These are phyloP conservation scores for Conchocele bisecta DNA, from an alignment of 2,888 invertebrate genomes.

Conservation along the genomic window DNA sequence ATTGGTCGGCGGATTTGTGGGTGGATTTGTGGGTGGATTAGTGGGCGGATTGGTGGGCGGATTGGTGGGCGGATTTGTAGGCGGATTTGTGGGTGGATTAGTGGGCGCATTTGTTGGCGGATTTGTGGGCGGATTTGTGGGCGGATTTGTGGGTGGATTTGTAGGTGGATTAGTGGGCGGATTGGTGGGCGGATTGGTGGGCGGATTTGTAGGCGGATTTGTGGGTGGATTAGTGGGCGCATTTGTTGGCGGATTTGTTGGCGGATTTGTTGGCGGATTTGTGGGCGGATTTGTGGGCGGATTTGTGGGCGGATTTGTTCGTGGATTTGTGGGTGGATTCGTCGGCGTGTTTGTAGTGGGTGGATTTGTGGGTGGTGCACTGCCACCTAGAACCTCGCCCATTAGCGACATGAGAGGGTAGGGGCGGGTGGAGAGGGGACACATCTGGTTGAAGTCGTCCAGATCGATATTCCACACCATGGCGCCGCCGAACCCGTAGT, in stretches of 20 bases:
- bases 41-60: no score
- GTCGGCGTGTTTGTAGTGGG: background rate
- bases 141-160: no score
- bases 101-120: no score
- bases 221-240: background rate
- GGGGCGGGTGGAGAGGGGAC: conserved; percentile 25
- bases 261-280: background rate
- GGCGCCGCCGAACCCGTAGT: conserved; percentile 57
- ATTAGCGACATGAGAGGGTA: conserved; percentile 58
- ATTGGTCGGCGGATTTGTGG: no score
- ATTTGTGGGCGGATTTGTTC: background rate
- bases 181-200: no score
- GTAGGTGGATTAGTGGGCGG: no score
- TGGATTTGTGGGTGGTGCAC: conserved; percentile 6
- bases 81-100: no score
- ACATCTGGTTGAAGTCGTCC: conserved; percentile 56
- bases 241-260: conserved; percentile 1
- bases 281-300: background rate
- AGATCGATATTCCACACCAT: conserved; percentile 65
- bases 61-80: no score
- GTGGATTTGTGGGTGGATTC: background rate
- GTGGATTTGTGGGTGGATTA: no score
- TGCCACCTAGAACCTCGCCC: conserved; percentile 40
- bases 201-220: no score
- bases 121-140: no score